A percentile compares a stretch with the other conserved stretches of the same genome.
Conservation (phyloP, 2,113 vertebrate genomes). For the Orientallactaga bullata region DNA sequence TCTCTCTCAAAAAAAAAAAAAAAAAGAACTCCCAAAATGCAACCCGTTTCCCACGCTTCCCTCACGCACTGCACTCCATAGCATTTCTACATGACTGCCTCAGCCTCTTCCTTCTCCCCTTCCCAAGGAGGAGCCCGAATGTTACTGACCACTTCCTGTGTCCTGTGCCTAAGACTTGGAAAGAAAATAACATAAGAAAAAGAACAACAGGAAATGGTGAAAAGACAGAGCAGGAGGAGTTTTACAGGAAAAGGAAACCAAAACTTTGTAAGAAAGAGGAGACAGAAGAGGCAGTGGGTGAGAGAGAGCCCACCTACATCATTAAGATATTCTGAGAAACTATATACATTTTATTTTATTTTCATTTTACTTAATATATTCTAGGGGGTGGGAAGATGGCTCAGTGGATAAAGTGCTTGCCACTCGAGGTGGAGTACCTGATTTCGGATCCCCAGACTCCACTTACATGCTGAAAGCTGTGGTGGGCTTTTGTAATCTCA, state of each 20-base stretch:
- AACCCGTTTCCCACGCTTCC: not conserved
- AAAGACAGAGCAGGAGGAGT: not conserved
- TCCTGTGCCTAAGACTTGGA: not conserved
- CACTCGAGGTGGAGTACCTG: no score
- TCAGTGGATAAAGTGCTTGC: no score
- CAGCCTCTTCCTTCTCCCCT: not conserved
- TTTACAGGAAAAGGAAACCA: not conserved
- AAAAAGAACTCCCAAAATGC: not conserved
- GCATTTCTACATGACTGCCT: not conserved
- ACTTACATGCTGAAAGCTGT: no score
- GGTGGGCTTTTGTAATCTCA: no score
- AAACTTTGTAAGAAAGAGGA: not conserved
- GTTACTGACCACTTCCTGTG: not conserved
- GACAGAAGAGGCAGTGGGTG: not conserved
- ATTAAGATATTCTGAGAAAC: slow-evolving; percentile 1
- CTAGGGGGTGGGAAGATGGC: no score
- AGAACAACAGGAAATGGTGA: not conserved
- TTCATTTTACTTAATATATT: not conserved
- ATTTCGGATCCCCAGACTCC: no score
- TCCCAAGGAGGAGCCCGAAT: not conserved
- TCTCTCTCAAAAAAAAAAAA: no score
- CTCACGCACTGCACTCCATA: not conserved
- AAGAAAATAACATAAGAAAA: not conserved
- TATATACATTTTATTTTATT: not conserved
- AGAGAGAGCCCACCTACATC: not conserved